These are phyloP conservation scores for Mongoloraphidia duomilia DNA, from an alignment of 2,888 invertebrate genomes.

Conservation along the genomic window DNA sequence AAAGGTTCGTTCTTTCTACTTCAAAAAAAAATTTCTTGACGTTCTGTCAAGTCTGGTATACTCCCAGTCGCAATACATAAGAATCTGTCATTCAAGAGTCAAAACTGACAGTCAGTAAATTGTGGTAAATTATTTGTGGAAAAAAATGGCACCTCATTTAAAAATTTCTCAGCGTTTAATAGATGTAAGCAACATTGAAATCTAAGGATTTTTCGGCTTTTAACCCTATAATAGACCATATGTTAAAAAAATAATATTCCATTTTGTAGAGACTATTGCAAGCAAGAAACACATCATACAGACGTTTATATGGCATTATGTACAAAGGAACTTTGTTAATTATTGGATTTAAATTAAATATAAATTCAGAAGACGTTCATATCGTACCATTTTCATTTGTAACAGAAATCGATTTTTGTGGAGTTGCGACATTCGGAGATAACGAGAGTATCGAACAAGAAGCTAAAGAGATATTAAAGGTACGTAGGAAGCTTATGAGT, in stretches of 20 bases:
- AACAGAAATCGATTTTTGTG: conserved; percentile 63
- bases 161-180: conserved; percentile 56
- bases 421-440: conserved; percentile 51
- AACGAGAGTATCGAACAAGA: conserved; percentile 42
- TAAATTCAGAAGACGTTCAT: conserved; percentile 34
- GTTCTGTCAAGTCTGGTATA: too few relatives aligned
- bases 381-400: conserved; percentile 52
- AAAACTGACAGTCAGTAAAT: too few relatives aligned
- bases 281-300: conserved; percentile 45
- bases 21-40: too few relatives aligned
- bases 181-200: conserved; percentile 38
- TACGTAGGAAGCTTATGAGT: conserved; percentile 14
- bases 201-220: not conserved
- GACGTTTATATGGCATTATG: conserved; percentile 61
- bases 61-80: too few relatives aligned
- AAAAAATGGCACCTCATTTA: conserved; percentile 57
- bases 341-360: conserved; percentile 51
- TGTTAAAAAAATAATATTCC: conserved; percentile 3
- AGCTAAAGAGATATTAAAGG: conserved; percentile 44
- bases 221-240: not conserved
- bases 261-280: conserved; percentile 47
- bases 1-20: too few relatives aligned
- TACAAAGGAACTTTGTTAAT: conserved; percentile 55
- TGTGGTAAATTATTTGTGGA: not conserved
- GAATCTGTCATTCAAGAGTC: too few relatives aligned